Conservation (phyloP, 2,888 invertebrate species). For the Hydrotaea diabolus region DNA sequence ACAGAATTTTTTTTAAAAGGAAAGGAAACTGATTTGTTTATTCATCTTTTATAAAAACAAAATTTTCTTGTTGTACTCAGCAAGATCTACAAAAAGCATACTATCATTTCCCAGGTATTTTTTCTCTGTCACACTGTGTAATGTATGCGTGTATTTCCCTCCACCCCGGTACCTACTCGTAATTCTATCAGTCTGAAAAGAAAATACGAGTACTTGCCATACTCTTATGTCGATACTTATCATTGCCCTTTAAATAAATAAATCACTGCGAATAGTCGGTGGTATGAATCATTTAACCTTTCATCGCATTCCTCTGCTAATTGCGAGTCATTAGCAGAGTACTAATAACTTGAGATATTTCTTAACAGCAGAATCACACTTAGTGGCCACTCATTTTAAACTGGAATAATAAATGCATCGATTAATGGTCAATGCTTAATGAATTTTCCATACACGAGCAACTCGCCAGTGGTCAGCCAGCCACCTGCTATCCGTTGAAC, state of each 20-base stretch:
- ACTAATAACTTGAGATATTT: conserved; percentile 10
- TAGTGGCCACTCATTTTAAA: conserved; percentile 4
- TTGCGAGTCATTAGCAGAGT: neutral
- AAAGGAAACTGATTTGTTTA: no score
- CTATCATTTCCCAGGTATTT: no score
- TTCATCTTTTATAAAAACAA: no score
- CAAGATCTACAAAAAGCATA: no score
- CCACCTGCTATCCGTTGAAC: neutral
- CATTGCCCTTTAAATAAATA: neutral
- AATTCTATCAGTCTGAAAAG: no score
- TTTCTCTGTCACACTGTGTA: no score
- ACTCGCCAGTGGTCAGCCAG: neutral
- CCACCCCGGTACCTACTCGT: no score
- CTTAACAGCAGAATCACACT: neutral
- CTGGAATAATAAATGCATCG: neutral
- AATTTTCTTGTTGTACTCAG: no score
- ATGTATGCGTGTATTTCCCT: no score
- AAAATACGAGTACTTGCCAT: no score
- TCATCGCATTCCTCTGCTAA: neutral
- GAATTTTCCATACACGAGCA: conserved; percentile 17
- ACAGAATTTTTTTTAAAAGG: no score
- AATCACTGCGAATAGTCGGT: neutral
- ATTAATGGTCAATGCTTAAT: conserved; percentile 19
- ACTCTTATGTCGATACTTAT: no score
- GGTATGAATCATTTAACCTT: conserved; percentile 4